A percentile compares a stretch with the other conserved stretches of the same genome.
Evolutionary conservation across 2,888 invertebrate species (phyloP).

Genomic region (Pristionchus maxplancki): DNA sequence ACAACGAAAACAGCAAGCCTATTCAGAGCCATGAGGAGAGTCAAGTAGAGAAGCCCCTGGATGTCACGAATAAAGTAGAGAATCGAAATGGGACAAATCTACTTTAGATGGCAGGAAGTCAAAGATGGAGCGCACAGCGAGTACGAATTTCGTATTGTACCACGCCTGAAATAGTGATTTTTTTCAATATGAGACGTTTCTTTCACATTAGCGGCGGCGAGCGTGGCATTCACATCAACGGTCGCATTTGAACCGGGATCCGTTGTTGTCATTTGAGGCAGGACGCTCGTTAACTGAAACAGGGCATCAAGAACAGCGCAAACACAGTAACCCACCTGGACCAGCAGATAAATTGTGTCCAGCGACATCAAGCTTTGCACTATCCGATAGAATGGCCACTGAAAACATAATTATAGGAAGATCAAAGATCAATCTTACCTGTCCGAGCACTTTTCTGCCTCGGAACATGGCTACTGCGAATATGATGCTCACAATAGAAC

Average conservation of each 20-base stretch:
- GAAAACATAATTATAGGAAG: not conserved
- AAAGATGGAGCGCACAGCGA: not conserved
- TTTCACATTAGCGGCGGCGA: not conserved
- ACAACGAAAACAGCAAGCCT: too few relatives aligned
- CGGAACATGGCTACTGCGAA: not conserved
- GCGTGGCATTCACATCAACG: not conserved
- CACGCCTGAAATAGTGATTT: not conserved
- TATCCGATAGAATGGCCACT: not conserved
- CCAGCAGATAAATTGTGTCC: not conserved
- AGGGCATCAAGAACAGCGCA: not conserved
- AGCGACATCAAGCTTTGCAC: not conserved
- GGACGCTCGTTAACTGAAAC: not conserved
- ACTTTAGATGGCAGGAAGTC: not conserved
- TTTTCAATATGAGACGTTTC: too few relatives aligned
- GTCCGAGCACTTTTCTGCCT: not conserved
- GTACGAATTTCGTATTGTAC: not conserved
- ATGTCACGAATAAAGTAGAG: too few relatives aligned
- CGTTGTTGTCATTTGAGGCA: not conserved
- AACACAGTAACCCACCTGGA: not conserved
- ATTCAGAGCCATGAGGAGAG: not conserved
- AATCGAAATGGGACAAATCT: not conserved
- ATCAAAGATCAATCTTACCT: too few relatives aligned
- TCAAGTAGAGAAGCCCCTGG: not conserved
- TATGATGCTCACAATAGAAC: not conserved
- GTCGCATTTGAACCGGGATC: not conserved